Base-by-base conservation (phyloP, 2,888 invertebrate species). In the Acleris literana region DNA sequence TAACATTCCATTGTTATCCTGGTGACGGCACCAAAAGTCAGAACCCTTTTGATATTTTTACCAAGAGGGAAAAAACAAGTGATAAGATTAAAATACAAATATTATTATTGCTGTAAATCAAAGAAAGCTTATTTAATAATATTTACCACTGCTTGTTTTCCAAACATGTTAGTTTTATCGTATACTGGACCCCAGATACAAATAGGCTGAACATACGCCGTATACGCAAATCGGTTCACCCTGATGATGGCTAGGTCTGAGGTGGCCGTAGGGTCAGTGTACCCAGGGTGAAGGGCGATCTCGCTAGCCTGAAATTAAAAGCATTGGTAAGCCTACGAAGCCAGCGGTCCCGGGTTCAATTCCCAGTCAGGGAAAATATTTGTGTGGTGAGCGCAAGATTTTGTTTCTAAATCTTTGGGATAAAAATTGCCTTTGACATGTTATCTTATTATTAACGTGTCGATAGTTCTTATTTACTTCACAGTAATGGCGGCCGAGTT, bases 131-230 rank as follows among this genome's bases (percentile, higher is more conserved):
- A 7, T 20, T 17, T 46, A 1, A 5, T 16, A 25, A 5, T 33
- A 29, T 16, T 79, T 76, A 92, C 92, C 72, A 82, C 84, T 11
- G 87, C 90, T 72, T 85, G 82, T 60, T 77, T 80, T 46, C 86
- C 88, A 71, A 81, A 80, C 0, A 92, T 71, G 39, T 74, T 75
- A 6, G 72, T 75, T 74, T 91, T 92, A 39, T 90, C 83, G 71
- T 88, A 90, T 9, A 83, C 81, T 1, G 92, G 92, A 3, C 91
- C 91, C 90, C 89, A 92, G 44, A 92, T 61, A 68, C 92, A 92
- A 68, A 92, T 86, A 5, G 92, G 92, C 68, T 91, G 90, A 1
- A 92, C 87, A 59, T 83, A 90, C 63, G 87, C 85, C 0, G 87
- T 88, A 69, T 80, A 92, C 18, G 44, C 64, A 9, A 91, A 76